phyloP scores from a whole-genome alignment of 1,140 invertebrate species.

The Bicyclus anynana region DNA sequence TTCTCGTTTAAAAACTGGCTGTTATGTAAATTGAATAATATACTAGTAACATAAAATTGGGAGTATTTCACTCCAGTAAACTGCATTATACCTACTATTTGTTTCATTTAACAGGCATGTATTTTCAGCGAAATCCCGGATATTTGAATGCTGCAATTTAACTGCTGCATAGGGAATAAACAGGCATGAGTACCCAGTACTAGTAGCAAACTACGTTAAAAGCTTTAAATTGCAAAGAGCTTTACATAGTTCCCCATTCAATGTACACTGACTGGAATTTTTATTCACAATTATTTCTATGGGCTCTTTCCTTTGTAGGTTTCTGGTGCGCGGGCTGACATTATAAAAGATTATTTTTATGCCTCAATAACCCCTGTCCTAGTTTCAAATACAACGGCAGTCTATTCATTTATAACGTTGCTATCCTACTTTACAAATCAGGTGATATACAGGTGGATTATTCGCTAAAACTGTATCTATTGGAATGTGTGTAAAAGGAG shows the following conservation, averaged over 20 bases:
- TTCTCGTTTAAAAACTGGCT: no score
- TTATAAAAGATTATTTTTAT: constrained; percentile 8
- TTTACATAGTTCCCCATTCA: not conserved
- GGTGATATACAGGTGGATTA: no score
- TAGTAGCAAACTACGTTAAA: constrained; percentile 18
- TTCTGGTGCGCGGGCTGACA: constrained; percentile 1
- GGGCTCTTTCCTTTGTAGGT: not conserved
- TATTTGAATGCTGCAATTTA: constrained; percentile 19
- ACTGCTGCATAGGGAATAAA: constrained; percentile 16
- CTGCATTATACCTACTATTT: not conserved
- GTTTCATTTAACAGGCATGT: not conserved
- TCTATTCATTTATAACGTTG: not conserved
- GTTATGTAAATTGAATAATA: not conserved
- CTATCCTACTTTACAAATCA: not conserved
- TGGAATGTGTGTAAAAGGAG: no score
- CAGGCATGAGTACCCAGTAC: constrained; percentile 10
- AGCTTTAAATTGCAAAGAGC: constrained; percentile 19
- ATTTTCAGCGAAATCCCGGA: constrained; percentile 13
- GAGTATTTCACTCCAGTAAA: not conserved
- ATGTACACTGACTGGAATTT: not conserved
- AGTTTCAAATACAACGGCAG: not conserved
- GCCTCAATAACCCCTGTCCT: not conserved
- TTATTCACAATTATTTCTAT: constrained; percentile 2
- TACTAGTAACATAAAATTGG: not conserved
- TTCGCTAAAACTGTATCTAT: not conserved